These are phyloP conservation scores for Drosophila leonis DNA, from an alignment of 2,888 invertebrate genomes.

Conservation along the genomic window DNA sequence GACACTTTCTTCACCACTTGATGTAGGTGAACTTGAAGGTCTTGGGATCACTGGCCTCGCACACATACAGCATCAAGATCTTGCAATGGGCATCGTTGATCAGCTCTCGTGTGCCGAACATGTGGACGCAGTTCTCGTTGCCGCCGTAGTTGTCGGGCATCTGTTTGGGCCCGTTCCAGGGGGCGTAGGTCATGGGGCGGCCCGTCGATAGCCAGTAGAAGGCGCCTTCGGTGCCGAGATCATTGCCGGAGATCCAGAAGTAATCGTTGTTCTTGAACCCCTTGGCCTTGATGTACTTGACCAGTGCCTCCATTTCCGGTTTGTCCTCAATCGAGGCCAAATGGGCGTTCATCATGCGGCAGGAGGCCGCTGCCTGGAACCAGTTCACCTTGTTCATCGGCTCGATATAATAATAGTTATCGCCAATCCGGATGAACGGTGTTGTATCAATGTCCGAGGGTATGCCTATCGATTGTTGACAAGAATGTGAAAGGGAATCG, in stretches of 20 bases:
- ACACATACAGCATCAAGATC: constrained; percentile 66
- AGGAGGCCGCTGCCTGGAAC: constrained; percentile 74
- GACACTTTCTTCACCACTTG: constrained; percentile 49
- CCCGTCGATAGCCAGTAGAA: constrained; percentile 78
- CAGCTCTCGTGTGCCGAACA: constrained; percentile 67
- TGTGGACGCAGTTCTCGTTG: constrained; percentile 75
- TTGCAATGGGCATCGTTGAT: constrained; percentile 78
- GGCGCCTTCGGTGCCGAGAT: constrained; percentile 72
- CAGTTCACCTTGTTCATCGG: constrained; percentile 72
- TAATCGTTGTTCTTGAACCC: constrained; percentile 63
- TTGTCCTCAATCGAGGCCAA: constrained; percentile 72
- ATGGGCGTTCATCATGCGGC: constrained; percentile 76
- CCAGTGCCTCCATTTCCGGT: constrained; percentile 65
- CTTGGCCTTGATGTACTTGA: constrained; percentile 63
- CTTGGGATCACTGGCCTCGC: constrained; percentile 69
- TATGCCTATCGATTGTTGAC: constrained; percentile 32
- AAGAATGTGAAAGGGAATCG: not conserved
- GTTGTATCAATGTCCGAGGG: constrained; percentile 71
- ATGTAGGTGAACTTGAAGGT: constrained; percentile 69
- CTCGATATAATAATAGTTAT: constrained; percentile 73
- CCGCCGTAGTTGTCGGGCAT: constrained; percentile 75
- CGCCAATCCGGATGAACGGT: constrained; percentile 66
- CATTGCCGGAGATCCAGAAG: constrained; percentile 79
- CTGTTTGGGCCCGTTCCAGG: constrained; percentile 74
- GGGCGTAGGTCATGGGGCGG: constrained; percentile 67